Conservation (phyloP, 2,888 invertebrate species). For the Sesia apiformis region DNA sequence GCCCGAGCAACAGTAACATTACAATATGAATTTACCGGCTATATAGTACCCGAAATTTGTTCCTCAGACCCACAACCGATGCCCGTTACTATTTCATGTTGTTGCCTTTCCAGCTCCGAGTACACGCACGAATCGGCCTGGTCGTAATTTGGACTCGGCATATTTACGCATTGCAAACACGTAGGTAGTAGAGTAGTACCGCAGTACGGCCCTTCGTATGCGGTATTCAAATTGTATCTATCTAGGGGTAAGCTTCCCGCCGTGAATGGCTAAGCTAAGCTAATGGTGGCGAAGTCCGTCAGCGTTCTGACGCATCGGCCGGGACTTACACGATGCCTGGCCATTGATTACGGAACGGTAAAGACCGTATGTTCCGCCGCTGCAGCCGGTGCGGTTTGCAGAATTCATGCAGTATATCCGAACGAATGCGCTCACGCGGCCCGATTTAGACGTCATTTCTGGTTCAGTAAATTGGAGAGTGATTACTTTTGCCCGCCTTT, state of each 20-base stretch:
- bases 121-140: constrained; percentile 8
- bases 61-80: constrained; percentile 11
- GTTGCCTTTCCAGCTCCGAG: constrained; percentile 14
- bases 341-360: constrained; percentile 27
- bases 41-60: constrained; percentile 16
- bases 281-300: constrained; percentile 37
- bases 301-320: constrained; percentile 28
- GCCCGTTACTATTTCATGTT: constrained; percentile 18
- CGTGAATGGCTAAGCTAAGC: constrained; percentile 53
- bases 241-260: constrained; percentile 32
- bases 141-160: constrained; percentile 12
- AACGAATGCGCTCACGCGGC: not conserved
- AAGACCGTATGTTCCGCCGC: not conserved
- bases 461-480: constrained; percentile 22
- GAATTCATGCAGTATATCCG: constrained; percentile 3
- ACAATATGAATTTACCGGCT: constrained; percentile 17
- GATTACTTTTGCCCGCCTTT: constrained; percentile 23
- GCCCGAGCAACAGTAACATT: constrained; percentile 7
- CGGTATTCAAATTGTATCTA: constrained; percentile 48
- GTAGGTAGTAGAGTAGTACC: constrained; percentile 17
- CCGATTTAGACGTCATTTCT: constrained; percentile 20
- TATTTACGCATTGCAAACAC: constrained; percentile 28
- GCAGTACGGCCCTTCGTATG: constrained; percentile 22
- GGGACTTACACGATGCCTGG: constrained; percentile 25
- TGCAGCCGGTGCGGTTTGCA: constrained; percentile 7